Evolutionary conservation across 2,797 vertebrate genomes (phyloP).

Genomic region (Steatocranus sp.): DNA sequence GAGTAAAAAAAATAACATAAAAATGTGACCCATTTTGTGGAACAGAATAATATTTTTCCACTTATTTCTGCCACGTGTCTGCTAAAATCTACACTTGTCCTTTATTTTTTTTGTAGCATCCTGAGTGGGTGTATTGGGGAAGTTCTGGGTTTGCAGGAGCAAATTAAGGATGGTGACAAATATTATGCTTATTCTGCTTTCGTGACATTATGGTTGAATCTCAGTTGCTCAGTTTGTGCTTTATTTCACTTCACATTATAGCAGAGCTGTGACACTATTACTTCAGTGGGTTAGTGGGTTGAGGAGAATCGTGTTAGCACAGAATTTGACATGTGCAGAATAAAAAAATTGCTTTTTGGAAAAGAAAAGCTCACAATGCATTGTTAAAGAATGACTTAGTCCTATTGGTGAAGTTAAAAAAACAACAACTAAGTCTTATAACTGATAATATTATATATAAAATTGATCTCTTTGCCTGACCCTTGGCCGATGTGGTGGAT

Average conservation of each 20-base stretch:
- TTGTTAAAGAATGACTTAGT: background rate
- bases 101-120: background rate
- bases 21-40: background rate
- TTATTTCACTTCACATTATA: background rate
- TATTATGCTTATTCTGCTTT: background rate
- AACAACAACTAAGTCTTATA: background rate
- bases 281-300: background rate
- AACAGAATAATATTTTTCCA: background rate
- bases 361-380: background rate
- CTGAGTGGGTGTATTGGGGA: background rate
- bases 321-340: background rate
- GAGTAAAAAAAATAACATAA: background rate
- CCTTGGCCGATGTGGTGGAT: constrained; percentile 53
- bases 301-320: background rate
- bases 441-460: background rate
- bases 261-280: background rate
- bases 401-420: background rate
- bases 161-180: background rate
- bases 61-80: background rate
- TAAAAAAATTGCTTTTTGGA: background rate
- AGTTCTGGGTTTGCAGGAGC: background rate
- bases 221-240: background rate
- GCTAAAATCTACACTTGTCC: background rate
- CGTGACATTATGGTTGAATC: background rate
- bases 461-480: background rate